Percentiles rank a stretch among this genome's conserved stretches.
These are phyloP conservation scores for Strigamia transsilvanica DNA, from an alignment of 2,888 invertebrate species.

Conservation along the genomic window DNA sequence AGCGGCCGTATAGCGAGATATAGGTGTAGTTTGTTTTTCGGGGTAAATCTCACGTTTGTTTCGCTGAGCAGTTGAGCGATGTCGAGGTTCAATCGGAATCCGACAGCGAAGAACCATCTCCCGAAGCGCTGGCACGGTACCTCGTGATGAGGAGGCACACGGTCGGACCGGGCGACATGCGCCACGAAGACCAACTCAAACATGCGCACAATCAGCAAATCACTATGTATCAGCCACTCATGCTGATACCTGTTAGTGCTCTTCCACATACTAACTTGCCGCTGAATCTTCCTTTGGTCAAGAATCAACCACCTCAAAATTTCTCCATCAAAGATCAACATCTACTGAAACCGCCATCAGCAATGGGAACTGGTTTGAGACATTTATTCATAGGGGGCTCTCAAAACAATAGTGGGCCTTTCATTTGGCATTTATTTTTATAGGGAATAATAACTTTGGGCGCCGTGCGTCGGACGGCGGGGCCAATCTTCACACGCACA, in stretches of 20 bases:
- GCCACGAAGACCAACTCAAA: conserved; percentile 74
- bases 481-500: conserved; percentile 83
- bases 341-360: conserved; percentile 89
- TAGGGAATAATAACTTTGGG: conserved; percentile 66
- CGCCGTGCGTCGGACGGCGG: conserved; percentile 95
- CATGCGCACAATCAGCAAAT: conserved; percentile 62
- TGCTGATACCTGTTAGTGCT: conserved; percentile 61
- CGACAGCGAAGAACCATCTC: conserved; percentile 64
- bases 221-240: conserved; percentile 57
- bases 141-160: conserved; percentile 84
- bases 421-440: conserved; percentile 49
- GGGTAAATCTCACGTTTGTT: conserved; percentile 33
- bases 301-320: conserved; percentile 83
- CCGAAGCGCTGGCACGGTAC: conserved; percentile 65
- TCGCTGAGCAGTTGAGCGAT: conserved; percentile 68
- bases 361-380: conserved; percentile 71
- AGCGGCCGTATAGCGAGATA: no score
- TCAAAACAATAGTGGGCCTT: background rate
- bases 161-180: conserved; percentile 89
- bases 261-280: conserved; percentile 84
- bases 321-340: conserved; percentile 93
- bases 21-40: background rate
- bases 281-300: conserved; percentile 81
- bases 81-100: conserved; percentile 65
- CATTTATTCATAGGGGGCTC: background rate